Base-by-base conservation (phyloP, 2,797 vertebrate species). In the Sebastes steindachneri region DNA sequence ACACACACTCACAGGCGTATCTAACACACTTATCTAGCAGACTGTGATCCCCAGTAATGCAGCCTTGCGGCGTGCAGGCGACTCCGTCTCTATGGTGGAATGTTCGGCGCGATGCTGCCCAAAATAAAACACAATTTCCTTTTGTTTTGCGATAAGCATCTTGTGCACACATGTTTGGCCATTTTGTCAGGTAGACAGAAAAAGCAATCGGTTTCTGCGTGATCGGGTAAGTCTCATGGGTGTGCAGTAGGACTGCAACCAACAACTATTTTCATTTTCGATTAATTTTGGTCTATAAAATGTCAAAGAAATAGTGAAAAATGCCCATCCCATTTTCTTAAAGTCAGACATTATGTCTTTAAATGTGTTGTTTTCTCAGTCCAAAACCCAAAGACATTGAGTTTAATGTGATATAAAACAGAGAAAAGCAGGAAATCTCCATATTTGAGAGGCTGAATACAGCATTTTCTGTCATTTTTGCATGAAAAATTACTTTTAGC, bases 21-120 rank as follows among this genome's bases (percentile, higher is more conserved):
- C 87, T 88, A 88, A 93, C 84, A 25, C 67, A 83, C 77, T 90
- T 89, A 91, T 93, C 86, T 77, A 21, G 68, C 68, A 82, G 77
- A 78, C 80, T 63, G 21, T 70, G 75, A 86, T 79, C 70, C 76
- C 10, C 69, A 54, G 69, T 89, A 70, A 80, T 85, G 83, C 83
- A 83, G 92, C 89, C 84, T 79, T 3, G 73, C 15, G 63, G 82
- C 29, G 7, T 45, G 64, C 51, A 69, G 60, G 73, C 66, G 17
- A 37, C 64, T 57, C 53, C 19, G 73, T 73, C 65, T 68, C 79
- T 31, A 69, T 45, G 51, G 70, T 37, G 58, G 69, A 84, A 75
- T 15, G 57, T 23, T 78, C 51, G 68, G 15, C 6, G 62, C 31
- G 55, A 59, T 8, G 66, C 69, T 57, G 35, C 75, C 75, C 70